Base-by-base conservation (phyloP, 2,888 invertebrate species). In the Cyaniris semiargus region DNA sequence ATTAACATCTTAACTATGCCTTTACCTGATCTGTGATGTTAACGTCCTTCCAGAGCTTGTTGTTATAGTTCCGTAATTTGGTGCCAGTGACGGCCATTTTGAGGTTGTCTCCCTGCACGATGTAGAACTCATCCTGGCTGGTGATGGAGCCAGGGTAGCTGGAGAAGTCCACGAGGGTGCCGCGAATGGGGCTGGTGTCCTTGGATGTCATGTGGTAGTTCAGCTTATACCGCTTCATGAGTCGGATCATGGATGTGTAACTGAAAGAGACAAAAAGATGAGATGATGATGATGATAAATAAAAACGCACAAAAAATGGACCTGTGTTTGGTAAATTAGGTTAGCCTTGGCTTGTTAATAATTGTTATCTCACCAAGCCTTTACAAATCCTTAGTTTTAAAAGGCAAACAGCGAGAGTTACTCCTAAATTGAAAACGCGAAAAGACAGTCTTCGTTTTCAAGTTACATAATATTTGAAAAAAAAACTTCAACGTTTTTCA, bases 181-280 rank as follows among this genome's bases (percentile, higher is more conserved):
- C 97, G 0, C 97, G 96, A 31, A 97, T 95, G 3, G 94, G 86
- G 21, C 92, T 89, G 74, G 91, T 89, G 72, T 86, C 85, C 75
- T 90, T 90, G 3, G 95, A 91, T 15, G 95, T 94, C 76, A 93
- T 88, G 81, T 96, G 97, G 86, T 96, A 97, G 79, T 96, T 95
- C 76, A 98, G 95, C 84, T 96, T 96, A 91, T 98, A 98, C 78
- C 96, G 95, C 88, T 98, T 98, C 84, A 97, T 93, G 56, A 98
- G 95, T 78, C 98, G 95, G 79, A 97, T 94, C 98, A 98, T 98
- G 80, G 96, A 95, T 53, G 95, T 94, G 86, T 97, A 98, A 80
- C 96, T 96, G 85, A 1, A 89, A 85, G 18, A 10, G 18, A 21
- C 34, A 21, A 10, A 21, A n/a, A 10, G 44, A 18, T 18, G 53